Evolutionary conservation across 2,113 vertebrate species (phyloP), one percentile per base, ranked within the genome.

Genomic region (Pseudolaguvia tuberculata): DNA sequence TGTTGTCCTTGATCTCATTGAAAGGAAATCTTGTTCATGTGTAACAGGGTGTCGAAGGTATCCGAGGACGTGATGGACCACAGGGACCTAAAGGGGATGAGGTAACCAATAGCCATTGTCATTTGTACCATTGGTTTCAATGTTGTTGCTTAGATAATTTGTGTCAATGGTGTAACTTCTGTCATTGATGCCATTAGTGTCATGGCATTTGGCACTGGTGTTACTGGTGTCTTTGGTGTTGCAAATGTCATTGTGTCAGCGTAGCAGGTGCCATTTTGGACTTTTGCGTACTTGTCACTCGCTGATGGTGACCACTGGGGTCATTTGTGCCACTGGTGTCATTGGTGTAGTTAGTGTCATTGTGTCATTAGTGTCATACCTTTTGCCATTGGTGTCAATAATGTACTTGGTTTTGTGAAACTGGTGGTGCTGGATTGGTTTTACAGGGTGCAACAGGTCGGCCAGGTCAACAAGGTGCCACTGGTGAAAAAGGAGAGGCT

Each of bases 11-110:
- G n/a, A n/a, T n/a, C 31, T 35, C 31, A 42, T 25, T 72, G 70
- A 62, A 45, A 51, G 69, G 56, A n/a, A 56, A 35, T 55, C 8
- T 62, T 69, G 12, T 66, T n/a, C 72, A 35, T 72, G 17, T 73
- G 59, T 74, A 7, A 72, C 77, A 92, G 92, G 92, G 92, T 42
- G 76, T 89, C 76, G 90, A 93, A 80, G 92, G 91, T 67, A 69
- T 88, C 69, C 85, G 91, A 78, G 92, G 92, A 70, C 87, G 87
- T 53, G 85, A 82, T 59, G 91, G 92, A 75, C 70, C 87, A 68
- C 73, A 81, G 10, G 92, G 92, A 0, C 78, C 83, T 0, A 91
- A 90, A 78, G 92, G 92, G 8, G 89, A 91, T 0, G 85, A 88
- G 25, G 91, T 93, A 72, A 89, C 39, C 39, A 42, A 42, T 6